Evolutionary conservation across 1,140 invertebrate genomes (phyloP).

Genomic region (Lucilia sericata): DNA sequence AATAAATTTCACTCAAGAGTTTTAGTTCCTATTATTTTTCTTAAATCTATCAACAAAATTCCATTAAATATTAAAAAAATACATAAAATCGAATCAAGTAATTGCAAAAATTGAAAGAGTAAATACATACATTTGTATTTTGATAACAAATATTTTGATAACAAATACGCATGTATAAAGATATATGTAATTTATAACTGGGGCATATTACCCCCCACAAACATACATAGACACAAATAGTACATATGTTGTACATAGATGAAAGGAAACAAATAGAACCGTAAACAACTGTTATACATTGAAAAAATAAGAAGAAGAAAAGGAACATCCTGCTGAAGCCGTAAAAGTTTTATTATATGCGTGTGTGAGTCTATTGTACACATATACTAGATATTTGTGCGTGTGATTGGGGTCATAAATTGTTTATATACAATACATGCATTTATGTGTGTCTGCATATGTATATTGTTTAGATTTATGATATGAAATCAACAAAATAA

Average conservation of each 20-base stretch:
- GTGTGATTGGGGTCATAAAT: slow-evolving; percentile 12
- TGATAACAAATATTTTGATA: background rate
- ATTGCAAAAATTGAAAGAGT: background rate
- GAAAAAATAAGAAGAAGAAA: background rate
- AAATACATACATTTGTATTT: too few relatives aligned
- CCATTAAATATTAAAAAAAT: background rate
- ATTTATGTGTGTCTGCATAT: background rate
- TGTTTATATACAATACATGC: background rate
- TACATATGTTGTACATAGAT: too few relatives aligned
- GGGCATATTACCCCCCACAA: background rate
- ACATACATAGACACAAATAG: too few relatives aligned
- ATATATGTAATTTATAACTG: background rate
- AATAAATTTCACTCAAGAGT: background rate
- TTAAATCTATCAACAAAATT: background rate
- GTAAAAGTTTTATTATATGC: background rate
- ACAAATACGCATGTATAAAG: background rate
- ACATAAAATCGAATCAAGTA: background rate
- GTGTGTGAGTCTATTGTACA: background rate
- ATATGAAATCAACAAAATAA: slow-evolving; percentile 9
- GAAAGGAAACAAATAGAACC: background rate
- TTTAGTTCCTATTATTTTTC: background rate
- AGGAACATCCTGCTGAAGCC: slow-evolving; percentile 5
- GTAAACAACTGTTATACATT: background rate
- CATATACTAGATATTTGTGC: background rate
- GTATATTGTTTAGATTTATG: background rate